A percentile compares a stretch with the other conserved stretches of the same genome.
Conservation (phyloP, 1,140 invertebrate species). For the Mizuhopecten yessoensis region DNA sequence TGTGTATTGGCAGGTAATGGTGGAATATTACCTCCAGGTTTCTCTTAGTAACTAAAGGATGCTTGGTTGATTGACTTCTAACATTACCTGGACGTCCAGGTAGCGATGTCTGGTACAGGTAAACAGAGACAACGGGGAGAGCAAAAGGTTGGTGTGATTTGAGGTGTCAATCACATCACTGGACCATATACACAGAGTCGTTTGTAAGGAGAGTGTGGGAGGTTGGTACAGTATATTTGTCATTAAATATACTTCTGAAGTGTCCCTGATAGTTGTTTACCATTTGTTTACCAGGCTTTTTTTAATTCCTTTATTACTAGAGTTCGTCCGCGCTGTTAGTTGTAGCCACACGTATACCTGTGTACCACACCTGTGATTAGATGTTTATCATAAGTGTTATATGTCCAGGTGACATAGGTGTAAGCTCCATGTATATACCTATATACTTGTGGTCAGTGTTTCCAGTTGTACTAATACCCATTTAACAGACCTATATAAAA, state of each 20-base stretch:
- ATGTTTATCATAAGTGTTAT: background rate
- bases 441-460: slow-evolving; percentile 2
- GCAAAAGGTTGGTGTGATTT: too few species aligned
- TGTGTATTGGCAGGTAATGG: too few species aligned
- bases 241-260: background rate
- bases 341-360: background rate
- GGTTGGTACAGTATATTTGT: background rate
- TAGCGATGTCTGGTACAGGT: too few species aligned
- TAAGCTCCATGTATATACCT: background rate
- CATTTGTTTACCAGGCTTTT: background rate
- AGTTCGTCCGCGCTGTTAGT: too few species aligned
- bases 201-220: background rate
- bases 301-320: background rate
- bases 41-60: too few species aligned
- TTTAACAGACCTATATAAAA: background rate
- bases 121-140: too few species aligned
- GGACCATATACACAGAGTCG: too few species aligned
- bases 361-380: slow-evolving; percentile 4
- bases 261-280: too few species aligned
- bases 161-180: too few species aligned
- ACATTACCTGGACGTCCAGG: too few species aligned
- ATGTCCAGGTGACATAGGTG: background rate
- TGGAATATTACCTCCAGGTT: too few species aligned
- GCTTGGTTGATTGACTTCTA: too few species aligned
- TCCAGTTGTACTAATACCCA: background rate